These are phyloP conservation scores for Cremastobaeus sp. DNA, from an alignment of 2,888 invertebrate genomes.

Conservation along the genomic window DNA sequence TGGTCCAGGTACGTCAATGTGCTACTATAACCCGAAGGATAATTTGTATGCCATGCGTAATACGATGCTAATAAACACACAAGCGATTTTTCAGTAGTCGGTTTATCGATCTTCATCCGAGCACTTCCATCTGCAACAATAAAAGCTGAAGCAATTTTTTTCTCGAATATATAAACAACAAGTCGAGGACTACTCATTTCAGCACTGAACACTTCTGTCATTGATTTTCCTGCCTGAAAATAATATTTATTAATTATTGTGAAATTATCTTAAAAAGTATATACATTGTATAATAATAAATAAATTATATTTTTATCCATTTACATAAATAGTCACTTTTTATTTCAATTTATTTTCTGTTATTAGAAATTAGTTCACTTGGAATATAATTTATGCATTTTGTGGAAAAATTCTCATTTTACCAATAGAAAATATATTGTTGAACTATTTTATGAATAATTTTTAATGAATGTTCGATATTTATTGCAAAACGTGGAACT, in stretches of 20 bases:
- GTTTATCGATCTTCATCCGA: constrained; percentile 13
- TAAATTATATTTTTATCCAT: no score
- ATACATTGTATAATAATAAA: no score
- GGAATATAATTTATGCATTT: no score
- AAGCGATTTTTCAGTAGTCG: background rate
- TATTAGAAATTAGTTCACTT: no score
- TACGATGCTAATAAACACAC: constrained; percentile 21
- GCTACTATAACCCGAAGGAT: constrained; percentile 22
- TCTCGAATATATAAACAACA: constrained; percentile 12
- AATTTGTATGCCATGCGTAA: constrained; percentile 22
- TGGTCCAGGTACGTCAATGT: constrained; percentile 28
- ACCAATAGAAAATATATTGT: no score
- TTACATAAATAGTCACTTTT: no score
- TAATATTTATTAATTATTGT: constrained; percentile 4
- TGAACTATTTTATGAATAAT: no score
- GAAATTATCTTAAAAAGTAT: no score
- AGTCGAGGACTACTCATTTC: constrained; percentile 14
- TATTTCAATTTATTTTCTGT: no score
- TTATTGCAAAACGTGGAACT: background rate
- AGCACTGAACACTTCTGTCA: constrained; percentile 9
- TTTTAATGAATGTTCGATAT: no score
- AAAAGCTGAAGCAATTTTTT: constrained; percentile 8
- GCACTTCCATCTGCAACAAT: constrained; percentile 13
- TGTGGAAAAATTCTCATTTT: no score
- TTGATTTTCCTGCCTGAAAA: constrained; percentile 8